Evolutionary conservation across 2,797 vertebrate genomes (phyloP).

Genomic region (Fistularia commersonii): DNA sequence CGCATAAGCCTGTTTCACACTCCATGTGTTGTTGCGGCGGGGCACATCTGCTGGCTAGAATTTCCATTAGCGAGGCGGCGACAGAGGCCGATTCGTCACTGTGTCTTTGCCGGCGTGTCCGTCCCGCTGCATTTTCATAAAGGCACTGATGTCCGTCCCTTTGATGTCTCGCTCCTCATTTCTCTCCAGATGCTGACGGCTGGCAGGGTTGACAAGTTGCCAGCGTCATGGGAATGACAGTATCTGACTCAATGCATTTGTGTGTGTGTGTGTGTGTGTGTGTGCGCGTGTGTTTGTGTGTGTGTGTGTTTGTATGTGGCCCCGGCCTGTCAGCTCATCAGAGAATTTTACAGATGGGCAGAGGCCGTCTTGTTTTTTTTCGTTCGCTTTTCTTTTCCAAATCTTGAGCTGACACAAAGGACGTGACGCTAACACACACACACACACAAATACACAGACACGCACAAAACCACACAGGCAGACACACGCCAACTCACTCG

Average conservation of each 20-base stretch:
- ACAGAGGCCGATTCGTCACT: conserved; percentile 36
- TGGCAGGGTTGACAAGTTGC: conserved; percentile 27
- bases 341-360: conserved; percentile 47
- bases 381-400: conserved; percentile 14
- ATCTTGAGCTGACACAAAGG: conserved; percentile 28
- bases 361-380: conserved; percentile 14
- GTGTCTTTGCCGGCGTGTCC: conserved; percentile 14
- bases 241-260: conserved; percentile 1
- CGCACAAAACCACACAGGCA: too few species aligned
- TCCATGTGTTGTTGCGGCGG: conserved; percentile 45
- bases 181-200: conserved; percentile 28
- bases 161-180: conserved; percentile 35
- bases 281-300: conserved; percentile 5
- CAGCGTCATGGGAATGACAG: conserved; percentile 11
- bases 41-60: conserved; percentile 59
- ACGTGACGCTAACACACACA: conserved; percentile 30
- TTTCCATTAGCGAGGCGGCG: conserved; percentile 48
- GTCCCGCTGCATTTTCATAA: conserved; percentile 33
- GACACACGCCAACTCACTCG: neutral
- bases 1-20: conserved; percentile 51
- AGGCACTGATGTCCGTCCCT: conserved; percentile 26
- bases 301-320: too few species aligned
- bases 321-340: too few species aligned
- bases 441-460: too few species aligned
- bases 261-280: conserved; percentile 6